Percentiles rank a stretch among this genome's conserved stretches.
phyloP scores from a whole-genome alignment of 1,140 invertebrate genomes.

The Helicorthomorpha holstii region DNA sequence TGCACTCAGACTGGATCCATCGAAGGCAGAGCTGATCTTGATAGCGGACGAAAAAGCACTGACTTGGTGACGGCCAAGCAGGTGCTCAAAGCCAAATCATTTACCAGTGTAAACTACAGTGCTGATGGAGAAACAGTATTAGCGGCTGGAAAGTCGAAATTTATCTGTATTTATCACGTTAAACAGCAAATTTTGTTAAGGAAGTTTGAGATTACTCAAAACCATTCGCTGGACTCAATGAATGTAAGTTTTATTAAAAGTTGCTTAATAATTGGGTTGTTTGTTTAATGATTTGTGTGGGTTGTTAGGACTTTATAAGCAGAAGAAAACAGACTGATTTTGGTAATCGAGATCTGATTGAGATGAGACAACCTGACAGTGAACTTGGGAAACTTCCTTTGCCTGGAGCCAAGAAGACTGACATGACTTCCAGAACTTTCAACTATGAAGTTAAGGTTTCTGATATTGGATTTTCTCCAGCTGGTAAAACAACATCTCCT shows the following conservation, averaged over 20 bases:
- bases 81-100: constrained; percentile 64
- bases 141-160: constrained; percentile 79
- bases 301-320: constrained; percentile 68
- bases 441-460: constrained; percentile 80
- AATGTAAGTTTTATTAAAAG: constrained; percentile 58
- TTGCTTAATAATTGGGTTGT: too few species aligned
- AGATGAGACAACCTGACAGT: constrained; percentile 44
- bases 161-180: constrained; percentile 81
- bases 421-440: constrained; percentile 64
- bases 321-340: constrained; percentile 77
- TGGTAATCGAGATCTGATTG: constrained; percentile 73
- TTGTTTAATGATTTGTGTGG: constrained; percentile 2
- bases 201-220: constrained; percentile 87
- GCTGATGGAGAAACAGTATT: constrained; percentile 76
- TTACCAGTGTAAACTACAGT: constrained; percentile 69
- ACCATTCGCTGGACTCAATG: constrained; percentile 79
- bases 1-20: constrained; percentile 54
- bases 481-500: constrained; percentile 39
- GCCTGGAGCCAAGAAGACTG: constrained; percentile 72
- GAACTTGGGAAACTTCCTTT: constrained; percentile 44
- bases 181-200: constrained; percentile 58
- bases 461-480: constrained; percentile 76
- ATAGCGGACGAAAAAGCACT: constrained; percentile 55
- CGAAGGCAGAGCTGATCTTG: constrained; percentile 75
- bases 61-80: constrained; percentile 80